A percentile compares a stretch with the other conserved stretches of the same genome.
These are phyloP conservation scores for Aphidius colemani DNA, from an alignment of 2,888 invertebrate genomes.

Conservation along the genomic window DNA sequence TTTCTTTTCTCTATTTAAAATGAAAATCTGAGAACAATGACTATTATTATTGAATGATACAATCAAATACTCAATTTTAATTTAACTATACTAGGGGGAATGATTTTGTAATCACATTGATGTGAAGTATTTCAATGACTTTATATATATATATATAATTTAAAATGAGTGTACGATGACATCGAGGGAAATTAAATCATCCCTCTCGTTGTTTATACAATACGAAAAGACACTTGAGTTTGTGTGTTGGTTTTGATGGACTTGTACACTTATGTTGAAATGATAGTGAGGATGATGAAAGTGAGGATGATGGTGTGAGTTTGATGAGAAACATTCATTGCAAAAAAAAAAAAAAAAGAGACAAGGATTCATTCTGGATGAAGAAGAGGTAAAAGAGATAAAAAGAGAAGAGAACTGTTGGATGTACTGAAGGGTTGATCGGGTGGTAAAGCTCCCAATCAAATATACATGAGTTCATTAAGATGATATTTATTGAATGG, in stretches of 20 bases:
- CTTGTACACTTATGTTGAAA: slow-evolving; percentile 24
- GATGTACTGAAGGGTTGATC: slow-evolving; percentile 29
- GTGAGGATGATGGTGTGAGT: slow-evolving; percentile 21
- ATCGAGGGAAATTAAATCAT: slow-evolving; percentile 38
- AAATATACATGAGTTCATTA: slow-evolving; percentile 53
- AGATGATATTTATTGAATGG: slow-evolving; percentile 52
- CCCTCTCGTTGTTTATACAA: slow-evolving; percentile 23
- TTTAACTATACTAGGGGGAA: too few species aligned
- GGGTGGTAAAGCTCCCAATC: slow-evolving; percentile 43
- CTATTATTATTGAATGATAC: too few species aligned
- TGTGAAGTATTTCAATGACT: neutral
- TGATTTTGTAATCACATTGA: too few species aligned
- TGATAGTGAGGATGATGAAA: slow-evolving; percentile 27
- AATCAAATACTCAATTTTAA: too few species aligned
- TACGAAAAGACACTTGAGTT: slow-evolving; percentile 28
- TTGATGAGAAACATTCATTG: slow-evolving; percentile 1
- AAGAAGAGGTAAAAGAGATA: slow-evolving; percentile 20
- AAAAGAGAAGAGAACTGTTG: slow-evolving; percentile 17
- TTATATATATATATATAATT: slow-evolving; percentile 2
- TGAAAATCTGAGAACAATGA: too few species aligned
- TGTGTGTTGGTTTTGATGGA: slow-evolving; percentile 20
- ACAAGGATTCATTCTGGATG: neutral
- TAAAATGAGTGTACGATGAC: slow-evolving; percentile 33
- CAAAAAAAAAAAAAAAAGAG: slow-evolving; percentile 6
- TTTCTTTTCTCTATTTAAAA: neutral